Conservation (phyloP, 1,140 invertebrate genomes). For the Bombus breviceps region DNA sequence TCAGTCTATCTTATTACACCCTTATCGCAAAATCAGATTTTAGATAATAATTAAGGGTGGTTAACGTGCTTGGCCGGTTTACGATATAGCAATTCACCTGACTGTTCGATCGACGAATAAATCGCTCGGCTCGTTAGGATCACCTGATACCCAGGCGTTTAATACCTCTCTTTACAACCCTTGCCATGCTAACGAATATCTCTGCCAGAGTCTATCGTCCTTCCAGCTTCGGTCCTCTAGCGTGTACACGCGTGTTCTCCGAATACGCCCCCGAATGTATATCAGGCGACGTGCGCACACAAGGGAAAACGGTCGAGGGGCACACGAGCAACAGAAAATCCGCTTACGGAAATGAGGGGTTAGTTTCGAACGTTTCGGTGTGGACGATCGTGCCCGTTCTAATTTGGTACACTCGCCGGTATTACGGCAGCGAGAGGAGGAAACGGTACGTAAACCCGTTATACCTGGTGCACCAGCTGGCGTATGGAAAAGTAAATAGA, state of each 20-base stretch:
- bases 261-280: background rate
- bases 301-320: background rate
- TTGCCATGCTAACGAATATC: conserved; percentile 44
- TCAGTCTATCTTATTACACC: background rate
- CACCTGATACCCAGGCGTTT: conserved; percentile 46
- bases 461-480: conserved; percentile 60
- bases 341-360: conserved; percentile 61
- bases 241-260: conserved; percentile 1
- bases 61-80: conserved; percentile 19
- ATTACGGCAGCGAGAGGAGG: conserved; percentile 38
- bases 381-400: conserved; percentile 57
- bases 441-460: conserved; percentile 57
- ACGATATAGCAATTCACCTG: conserved; percentile 34
- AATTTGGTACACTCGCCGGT: conserved; percentile 54
- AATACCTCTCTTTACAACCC: conserved; percentile 47
- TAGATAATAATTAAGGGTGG: conserved; percentile 35
- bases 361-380: conserved; percentile 61
- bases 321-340: conserved; percentile 56
- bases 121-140: conserved; percentile 43
- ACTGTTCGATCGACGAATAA: conserved; percentile 34
- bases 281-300: background rate
- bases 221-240: background rate
- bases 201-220: conserved; percentile 22
- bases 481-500: conserved; percentile 63
- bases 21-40: background rate